Conservation (phyloP, 2,113 vertebrate genomes). For the Porphyrio hochstetteri region DNA sequence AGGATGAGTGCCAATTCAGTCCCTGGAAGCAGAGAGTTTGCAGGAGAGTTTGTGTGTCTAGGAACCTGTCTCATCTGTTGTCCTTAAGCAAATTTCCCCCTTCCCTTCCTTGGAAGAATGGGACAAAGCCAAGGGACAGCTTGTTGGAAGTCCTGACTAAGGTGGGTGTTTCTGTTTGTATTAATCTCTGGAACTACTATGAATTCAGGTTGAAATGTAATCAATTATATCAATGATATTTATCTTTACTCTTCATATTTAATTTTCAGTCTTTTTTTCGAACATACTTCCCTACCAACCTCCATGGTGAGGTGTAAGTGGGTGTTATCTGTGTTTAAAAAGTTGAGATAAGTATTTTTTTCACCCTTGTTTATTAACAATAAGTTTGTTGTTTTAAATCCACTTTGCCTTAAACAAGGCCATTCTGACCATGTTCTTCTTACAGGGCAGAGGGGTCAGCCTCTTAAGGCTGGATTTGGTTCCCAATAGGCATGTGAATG, state of each 20-base stretch:
- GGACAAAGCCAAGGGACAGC: not conserved
- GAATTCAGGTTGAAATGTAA: not conserved
- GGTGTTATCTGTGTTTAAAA: not conserved
- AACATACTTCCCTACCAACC: not conserved
- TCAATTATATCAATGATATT: fast-evolving
- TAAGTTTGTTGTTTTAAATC: not conserved
- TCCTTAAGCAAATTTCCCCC: not conserved
- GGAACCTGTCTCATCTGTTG: not conserved
- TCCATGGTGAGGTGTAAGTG: not conserved
- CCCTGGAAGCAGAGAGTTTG: not conserved
- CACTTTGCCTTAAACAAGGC: not conserved
- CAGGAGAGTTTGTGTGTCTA: not conserved
- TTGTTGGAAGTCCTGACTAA: not conserved
- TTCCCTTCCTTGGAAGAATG: not conserved
- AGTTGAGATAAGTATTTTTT: not conserved
- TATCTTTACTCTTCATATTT: not conserved
- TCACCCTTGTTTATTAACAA: not conserved
- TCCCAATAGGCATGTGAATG: not conserved
- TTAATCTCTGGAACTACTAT: not conserved
- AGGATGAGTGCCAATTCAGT: not conserved
- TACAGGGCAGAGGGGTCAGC: not conserved
- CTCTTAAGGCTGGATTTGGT: not conserved
- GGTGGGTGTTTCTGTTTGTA: not conserved
- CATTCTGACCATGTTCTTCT: not conserved
- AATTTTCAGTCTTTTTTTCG: not conserved